Evolutionary conservation across 2,113 vertebrate genomes (phyloP), one percentile per base, ranked within the genome.

Genomic region (Pedionomus torquatus): DNA sequence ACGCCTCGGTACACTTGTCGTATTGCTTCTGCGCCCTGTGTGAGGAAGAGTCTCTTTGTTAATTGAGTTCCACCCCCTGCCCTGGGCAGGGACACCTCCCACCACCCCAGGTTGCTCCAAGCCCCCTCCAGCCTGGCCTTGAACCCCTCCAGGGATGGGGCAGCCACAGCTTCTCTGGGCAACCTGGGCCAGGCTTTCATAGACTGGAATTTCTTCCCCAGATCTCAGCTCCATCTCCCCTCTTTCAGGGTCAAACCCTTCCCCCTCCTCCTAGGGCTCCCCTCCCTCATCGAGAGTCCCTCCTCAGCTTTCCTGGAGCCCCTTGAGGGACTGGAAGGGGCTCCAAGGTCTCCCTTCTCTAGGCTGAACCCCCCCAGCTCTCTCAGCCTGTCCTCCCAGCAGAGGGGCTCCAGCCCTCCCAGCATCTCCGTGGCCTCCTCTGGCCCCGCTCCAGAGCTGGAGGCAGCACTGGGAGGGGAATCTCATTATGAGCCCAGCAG

Each of bases 31-130:
- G n/a, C 7, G 15, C 74, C 41, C 37, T 1, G 33, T 0, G 49
- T 1, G 8, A 10, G 46, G 58, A 2, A 10, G 55, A 25, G 61
- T 2, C 41, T 16, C 37, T 3, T 10, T 2, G 17, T n/a, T n/a
- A n/a, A n/a, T n/a, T n/a, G n/a, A n/a, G 30, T 55, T 7, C 30
- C 54, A 33, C 54, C 52, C 54, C 55, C 18, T 57, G 55, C 31
- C 31, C 31, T 33, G 31, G 55, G 31, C 55, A 57, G 54, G 54
- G 54, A 33, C 31, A 33, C 54, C 30, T 57, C 54, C 31, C 54
- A 19, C 31, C 17, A 33, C 17, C 6, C 30, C 54, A 57, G 54
- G 31, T 8, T 20, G 30, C 54, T 57, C 54, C 54, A 57, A 55
- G 54, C 31, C 54, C 54, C 54, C 30, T n/a, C n/a, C n/a, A n/a